Conservation (phyloP, 2,113 vertebrate genomes). For the Channa maculata region DNA sequence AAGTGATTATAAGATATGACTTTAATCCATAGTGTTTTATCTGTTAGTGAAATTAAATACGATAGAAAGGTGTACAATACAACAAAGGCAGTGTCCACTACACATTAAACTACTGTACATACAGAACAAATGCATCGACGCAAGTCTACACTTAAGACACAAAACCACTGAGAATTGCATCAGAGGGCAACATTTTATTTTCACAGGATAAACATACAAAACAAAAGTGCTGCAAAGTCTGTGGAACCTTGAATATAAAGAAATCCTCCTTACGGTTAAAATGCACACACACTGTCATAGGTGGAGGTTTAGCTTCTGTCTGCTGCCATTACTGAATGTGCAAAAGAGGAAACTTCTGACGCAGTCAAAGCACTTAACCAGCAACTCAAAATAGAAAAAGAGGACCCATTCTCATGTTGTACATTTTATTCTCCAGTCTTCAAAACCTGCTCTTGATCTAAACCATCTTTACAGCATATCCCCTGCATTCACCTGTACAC, state of each 20-base stretch:
- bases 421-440: not conserved
- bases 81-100: no score
- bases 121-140: no score
- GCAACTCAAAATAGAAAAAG: not conserved
- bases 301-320: conserved; percentile 2
- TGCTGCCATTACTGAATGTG: not conserved
- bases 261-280: conserved; percentile 36
- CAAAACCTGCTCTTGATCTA: not conserved
- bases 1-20: no score
- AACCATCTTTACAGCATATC: not conserved
- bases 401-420: not conserved
- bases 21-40: no score
- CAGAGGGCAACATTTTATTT: conserved; percentile 67
- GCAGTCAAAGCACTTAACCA: conserved; percentile 3
- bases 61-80: no score
- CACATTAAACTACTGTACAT: no score
- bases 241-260: conserved; percentile 57
- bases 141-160: no score
- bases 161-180: not conserved
- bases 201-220: conserved; percentile 76
- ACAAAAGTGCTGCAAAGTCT: conserved; percentile 56
- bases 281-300: conserved; percentile 10
- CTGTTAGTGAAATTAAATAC: no score
- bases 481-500: not conserved
- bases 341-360: not conserved